These are phyloP conservation scores for Sciurus niger DNA, from an alignment of 2,113 vertebrate genomes.

Conservation along the genomic window DNA sequence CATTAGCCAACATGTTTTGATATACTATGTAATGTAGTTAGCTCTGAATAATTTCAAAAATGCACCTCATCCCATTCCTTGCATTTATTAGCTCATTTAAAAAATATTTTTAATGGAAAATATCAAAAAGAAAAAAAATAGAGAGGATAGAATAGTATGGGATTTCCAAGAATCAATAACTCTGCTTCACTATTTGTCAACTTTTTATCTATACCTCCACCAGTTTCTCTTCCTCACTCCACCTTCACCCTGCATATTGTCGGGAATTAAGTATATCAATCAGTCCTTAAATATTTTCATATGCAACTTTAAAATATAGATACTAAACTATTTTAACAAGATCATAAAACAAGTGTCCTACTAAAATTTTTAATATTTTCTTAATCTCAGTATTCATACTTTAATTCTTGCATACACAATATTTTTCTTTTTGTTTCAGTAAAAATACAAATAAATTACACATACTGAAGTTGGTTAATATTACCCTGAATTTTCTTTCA, in stretches of 20 bases:
- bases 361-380: background rate
- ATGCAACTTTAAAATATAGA: background rate
- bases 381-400: background rate
- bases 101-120: slow-evolving; percentile 17
- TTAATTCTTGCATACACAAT: background rate
- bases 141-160: background rate
- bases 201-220: background rate
- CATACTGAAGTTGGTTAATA: background rate
- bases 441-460: background rate
- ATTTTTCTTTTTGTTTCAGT: slow-evolving; percentile 31
- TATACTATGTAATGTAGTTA: background rate
- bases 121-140: background rate
- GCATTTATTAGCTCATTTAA: slow-evolving; percentile 6
- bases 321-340: background rate
- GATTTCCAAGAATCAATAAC: background rate
- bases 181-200: background rate
- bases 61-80: background rate
- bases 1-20: background rate
- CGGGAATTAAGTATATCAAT: background rate
- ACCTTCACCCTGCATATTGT: background rate
- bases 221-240: background rate
- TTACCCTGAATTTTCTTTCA: background rate
- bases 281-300: background rate
- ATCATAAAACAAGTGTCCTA: background rate
- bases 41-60: background rate